Evolutionary conservation across 2,797 vertebrate species (phyloP), one percentile per base, ranked within the genome.

Genomic region (Corythornis leucogaster): DNA sequence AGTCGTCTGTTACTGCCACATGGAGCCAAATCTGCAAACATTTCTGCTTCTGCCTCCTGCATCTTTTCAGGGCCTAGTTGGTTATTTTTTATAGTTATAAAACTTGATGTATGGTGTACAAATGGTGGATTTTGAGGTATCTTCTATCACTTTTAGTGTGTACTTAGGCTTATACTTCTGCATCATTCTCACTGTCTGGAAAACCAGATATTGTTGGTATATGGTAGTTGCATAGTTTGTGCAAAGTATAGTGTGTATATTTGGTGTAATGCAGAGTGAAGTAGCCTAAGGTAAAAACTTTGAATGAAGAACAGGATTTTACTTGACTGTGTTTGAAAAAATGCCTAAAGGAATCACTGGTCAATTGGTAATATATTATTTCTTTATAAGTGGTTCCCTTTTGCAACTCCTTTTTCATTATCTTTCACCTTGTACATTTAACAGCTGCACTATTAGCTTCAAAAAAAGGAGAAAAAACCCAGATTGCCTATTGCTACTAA

Each of bases 1-100:
- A 35, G 10, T 92, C 80, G 73, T 92, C 92, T 96, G 77, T 86
- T 81, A 82, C 31, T 91, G 86, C 63, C 67, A 92, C 70, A 61
- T 42, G 45, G 70, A 91, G 40, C 53, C 80, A 81, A 94, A 84
- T 77, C 67, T 79, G 67, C 0, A 0, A 82, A 69, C 0, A 0
- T 50, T 92, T 89, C 84, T 82, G 45, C 43, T 87, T 81, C 45
- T 85, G n/a, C 68, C 45, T 74, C 43, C 50, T 90, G 50, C 31
- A 61, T 51, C 53, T 89, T 93, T 82, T 82, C 45, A 80, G 87
- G 75, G 68, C 69, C 67, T 84, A 31, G 21, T n/a, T 55, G 51
- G 33, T 70, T 94, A 67, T 80, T 88, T 84, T 83, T 79, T 79
- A 51, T 54, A 83, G 66, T 70, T 94, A n/a, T 45, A 68, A 74